A percentile compares a stretch with the other conserved stretches of the same genome.
Conservation (phyloP, 2,113 vertebrate species). For the Archilochus colubris region DNA sequence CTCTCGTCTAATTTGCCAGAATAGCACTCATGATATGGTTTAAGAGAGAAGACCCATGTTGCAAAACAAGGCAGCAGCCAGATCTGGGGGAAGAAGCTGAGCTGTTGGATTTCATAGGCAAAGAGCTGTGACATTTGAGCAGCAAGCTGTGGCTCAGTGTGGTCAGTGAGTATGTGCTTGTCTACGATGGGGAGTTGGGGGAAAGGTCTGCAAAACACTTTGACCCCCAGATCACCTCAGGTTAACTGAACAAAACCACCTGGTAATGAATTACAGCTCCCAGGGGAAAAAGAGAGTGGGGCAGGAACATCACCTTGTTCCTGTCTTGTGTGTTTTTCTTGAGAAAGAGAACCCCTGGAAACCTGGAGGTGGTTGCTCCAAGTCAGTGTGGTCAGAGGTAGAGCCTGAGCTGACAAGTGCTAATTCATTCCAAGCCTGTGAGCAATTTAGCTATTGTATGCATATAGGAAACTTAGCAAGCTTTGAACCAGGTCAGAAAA, state of each 20-base stretch:
- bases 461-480: not conserved
- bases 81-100: not conserved
- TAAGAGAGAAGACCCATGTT: not conserved
- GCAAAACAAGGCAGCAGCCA: not conserved
- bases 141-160: rapidly evolving
- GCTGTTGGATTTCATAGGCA: not conserved
- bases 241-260: not conserved
- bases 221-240: not conserved
- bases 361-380: not conserved
- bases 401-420: not conserved
- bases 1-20: not conserved
- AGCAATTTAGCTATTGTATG: not conserved
- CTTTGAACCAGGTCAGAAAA: not conserved
- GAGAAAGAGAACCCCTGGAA: not conserved
- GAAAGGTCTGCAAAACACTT: not conserved
- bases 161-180: not conserved
- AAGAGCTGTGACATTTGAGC: not conserved
- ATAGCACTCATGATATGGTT: not conserved
- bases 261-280: not conserved
- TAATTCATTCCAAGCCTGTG: not conserved
- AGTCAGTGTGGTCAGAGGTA: not conserved
- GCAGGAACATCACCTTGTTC: not conserved
- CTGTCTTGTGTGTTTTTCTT: not conserved
- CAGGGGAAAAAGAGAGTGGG: not conserved
- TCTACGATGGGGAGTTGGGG: not conserved